Evolutionary conservation across 2,888 invertebrate genomes (phyloP).

Genomic region (Tetranychus truncatus): DNA sequence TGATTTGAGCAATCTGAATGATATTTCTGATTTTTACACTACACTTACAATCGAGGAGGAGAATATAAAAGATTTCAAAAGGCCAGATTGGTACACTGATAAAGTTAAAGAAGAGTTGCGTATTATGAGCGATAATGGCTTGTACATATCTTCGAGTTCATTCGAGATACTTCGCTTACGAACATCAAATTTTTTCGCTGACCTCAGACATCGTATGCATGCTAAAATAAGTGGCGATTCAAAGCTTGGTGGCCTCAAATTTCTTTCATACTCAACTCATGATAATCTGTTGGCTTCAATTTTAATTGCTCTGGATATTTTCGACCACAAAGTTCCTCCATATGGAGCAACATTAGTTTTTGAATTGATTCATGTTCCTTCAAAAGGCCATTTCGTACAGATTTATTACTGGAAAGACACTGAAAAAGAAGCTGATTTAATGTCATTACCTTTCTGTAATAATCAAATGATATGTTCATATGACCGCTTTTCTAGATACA

Average conservation of each 20-base stretch:
- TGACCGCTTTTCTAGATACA: conserved; percentile 7
- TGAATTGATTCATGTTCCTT: conserved; percentile 13
- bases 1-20: conserved; percentile 8
- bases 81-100: conserved; percentile 17
- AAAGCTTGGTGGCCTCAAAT: background rate
- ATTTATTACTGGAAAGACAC: conserved; percentile 20
- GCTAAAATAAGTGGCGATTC: background rate
- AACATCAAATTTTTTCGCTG: conserved; percentile 1
- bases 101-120: conserved; percentile 1
- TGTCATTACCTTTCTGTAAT: conserved; percentile 11
- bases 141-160: conserved; percentile 12
- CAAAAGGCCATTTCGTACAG: conserved; percentile 2
- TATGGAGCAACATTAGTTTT: conserved; percentile 20
- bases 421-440: conserved; percentile 12
- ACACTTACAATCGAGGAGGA: conserved; percentile 14
- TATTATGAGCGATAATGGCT: conserved; percentile 15
- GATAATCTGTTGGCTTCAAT: conserved; percentile 17
- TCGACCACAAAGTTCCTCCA: conserved; percentile 14
- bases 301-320: conserved; percentile 18
- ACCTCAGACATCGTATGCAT: background rate
- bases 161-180: conserved; percentile 17
- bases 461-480: background rate
- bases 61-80: conserved; percentile 1
- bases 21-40: conserved; percentile 17
- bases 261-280: conserved; percentile 8